phyloP scores from a whole-genome alignment of 2,113 vertebrate genomes.

The Tetraodon nigroviridis region DNA sequence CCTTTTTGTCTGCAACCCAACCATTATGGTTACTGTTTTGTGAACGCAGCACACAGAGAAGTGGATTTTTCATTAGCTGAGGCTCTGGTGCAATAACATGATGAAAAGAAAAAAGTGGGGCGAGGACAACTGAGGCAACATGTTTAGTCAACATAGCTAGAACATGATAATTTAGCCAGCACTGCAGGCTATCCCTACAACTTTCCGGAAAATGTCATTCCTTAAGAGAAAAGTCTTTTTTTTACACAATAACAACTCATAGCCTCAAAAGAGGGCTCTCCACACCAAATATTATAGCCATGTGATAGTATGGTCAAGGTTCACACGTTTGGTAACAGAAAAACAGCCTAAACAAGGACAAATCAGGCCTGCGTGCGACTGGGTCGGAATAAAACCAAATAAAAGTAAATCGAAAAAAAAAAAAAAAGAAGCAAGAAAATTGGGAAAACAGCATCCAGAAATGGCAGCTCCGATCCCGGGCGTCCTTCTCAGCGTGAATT shows the following conservation, averaged over 20 bases:
- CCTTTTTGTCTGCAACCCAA: constrained; percentile 5
- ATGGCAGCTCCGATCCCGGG: too few species aligned
- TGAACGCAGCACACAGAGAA: constrained; percentile 16
- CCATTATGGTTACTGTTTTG: constrained; percentile 24
- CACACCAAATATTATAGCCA: constrained; percentile 21
- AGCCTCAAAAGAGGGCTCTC: constrained; percentile 27
- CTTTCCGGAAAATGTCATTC: constrained; percentile 32
- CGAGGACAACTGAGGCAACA: constrained; percentile 16
- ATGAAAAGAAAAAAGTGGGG: constrained; percentile 2
- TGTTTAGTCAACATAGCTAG: constrained; percentile 36
- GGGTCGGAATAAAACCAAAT: background rate
- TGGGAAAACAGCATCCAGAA: too few species aligned
- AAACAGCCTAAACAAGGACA: constrained; percentile 9
- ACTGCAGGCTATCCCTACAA: constrained; percentile 18
- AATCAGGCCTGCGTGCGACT: background rate
- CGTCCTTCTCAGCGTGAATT: too few species aligned
- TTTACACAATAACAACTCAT: background rate
- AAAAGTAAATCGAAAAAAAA: background rate
- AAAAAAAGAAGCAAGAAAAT: too few species aligned
- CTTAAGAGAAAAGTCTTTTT: constrained; percentile 12
- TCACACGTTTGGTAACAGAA: constrained; percentile 46
- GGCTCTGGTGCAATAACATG: constrained; percentile 22
- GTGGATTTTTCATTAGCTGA: constrained; percentile 38
- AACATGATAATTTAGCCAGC: constrained; percentile 41
- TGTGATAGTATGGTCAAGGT: constrained; percentile 43